These are phyloP conservation scores for Vulpes vulpes DNA, from an alignment of 2,113 vertebrate species.

Conservation along the genomic window DNA sequence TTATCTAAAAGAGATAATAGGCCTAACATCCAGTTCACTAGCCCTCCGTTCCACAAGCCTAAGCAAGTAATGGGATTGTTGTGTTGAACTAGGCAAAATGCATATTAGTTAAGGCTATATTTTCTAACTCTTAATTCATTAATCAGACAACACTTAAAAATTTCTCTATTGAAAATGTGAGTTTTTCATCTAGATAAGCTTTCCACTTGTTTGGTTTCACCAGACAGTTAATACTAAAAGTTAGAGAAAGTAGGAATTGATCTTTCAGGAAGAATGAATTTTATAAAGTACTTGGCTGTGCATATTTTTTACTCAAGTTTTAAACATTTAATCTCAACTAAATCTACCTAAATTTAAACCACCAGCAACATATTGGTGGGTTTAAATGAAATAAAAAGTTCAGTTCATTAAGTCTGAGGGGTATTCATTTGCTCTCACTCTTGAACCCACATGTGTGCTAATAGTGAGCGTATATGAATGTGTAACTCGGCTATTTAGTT, in stretches of 20 bases:
- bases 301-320: background rate
- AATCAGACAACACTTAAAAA: background rate
- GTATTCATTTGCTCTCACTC: background rate
- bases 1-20: slow-evolving; percentile 61
- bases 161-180: background rate
- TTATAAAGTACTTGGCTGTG: background rate
- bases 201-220: background rate
- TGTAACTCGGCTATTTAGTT: background rate
- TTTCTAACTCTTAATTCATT: background rate
- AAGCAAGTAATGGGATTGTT: background rate
- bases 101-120: background rate
- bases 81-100: background rate
- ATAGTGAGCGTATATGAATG: background rate
- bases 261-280: background rate
- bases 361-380: background rate
- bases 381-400: background rate
- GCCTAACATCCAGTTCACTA: background rate
- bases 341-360: slow-evolving; percentile 10
- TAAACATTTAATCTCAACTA: slow-evolving; percentile 2
- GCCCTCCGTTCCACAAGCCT: background rate
- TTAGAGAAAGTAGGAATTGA: background rate
- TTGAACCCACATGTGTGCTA: background rate
- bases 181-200: background rate
- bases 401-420: background rate
- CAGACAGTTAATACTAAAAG: background rate